phyloP scores from a whole-genome alignment of 1,140 invertebrate genomes.

The Ceratitis capitata region DNA sequence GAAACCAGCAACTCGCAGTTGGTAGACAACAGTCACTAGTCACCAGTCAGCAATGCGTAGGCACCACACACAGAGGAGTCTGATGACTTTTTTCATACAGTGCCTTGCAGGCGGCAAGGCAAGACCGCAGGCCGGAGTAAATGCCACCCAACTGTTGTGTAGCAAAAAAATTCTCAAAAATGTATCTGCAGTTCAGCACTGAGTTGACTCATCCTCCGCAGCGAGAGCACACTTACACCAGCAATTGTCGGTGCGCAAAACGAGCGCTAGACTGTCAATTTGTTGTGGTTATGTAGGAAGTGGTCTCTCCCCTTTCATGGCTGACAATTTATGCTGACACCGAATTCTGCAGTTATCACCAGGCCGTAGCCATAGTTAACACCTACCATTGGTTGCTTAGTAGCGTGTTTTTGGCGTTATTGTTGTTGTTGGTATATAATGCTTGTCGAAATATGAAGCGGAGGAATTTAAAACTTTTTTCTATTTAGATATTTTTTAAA shows the following conservation, averaged over 20 bases:
- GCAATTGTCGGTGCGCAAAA: background rate
- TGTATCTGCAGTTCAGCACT: background rate
- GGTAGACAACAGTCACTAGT: background rate
- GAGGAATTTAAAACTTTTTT: no score
- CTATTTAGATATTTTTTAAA: no score
- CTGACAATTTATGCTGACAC: no score
- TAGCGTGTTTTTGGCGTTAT: background rate
- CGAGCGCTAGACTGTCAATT: background rate
- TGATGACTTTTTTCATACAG: background rate
- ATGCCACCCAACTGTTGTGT: background rate
- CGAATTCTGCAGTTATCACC: no score
- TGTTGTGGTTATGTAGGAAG: background rate
- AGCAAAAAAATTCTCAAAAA: background rate
- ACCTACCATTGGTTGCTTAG: background rate
- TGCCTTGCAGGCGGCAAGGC: background rate
- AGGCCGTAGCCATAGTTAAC: background rate
- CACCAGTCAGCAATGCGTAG: background rate
- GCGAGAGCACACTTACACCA: no score
- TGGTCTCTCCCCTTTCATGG: no score
- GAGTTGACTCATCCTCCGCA: background rate
- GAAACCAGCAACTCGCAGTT: background rate
- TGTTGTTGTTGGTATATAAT: background rate
- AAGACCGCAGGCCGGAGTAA: background rate
- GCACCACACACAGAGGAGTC: constrained; percentile 7
- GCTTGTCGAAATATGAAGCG: no score